A percentile compares a stretch with the other conserved stretches of the same genome.
phyloP scores from a whole-genome alignment of 2,888 invertebrate genomes.

The Plebejus anna region DNA sequence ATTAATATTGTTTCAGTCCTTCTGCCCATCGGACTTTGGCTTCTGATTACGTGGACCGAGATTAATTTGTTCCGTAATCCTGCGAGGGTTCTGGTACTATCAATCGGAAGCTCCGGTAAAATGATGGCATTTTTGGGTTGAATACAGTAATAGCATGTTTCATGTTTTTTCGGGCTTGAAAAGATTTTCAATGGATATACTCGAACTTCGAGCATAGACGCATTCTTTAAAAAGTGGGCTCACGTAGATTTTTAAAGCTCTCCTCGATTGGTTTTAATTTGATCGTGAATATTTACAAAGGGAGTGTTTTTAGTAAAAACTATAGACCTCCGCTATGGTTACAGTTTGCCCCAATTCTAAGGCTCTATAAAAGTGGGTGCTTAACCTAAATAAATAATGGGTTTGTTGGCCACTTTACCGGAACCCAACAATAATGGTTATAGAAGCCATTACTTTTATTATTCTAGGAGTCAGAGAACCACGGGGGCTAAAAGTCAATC shows the following conservation, averaged over 20 bases:
- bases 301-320: constrained; percentile 1
- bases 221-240: not conserved
- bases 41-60: constrained; percentile 25
- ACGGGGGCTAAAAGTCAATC: not conserved
- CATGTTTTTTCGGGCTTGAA: not conserved
- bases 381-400: constrained; percentile 28
- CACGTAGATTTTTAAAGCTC: not conserved
- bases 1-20: constrained; percentile 47
- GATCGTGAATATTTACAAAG: constrained; percentile 4
- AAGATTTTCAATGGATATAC: not conserved
- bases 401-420: constrained; percentile 4
- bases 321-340: constrained; percentile 1
- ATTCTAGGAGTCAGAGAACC: constrained; percentile 2
- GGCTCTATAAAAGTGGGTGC: constrained; percentile 25
- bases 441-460: constrained; percentile 21
- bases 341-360: constrained; percentile 18
- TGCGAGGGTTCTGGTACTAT: not conserved
- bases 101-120: not conserved
- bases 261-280: constrained; percentile 6
- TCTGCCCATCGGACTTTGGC: constrained; percentile 25
- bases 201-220: not conserved
- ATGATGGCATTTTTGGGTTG: not conserved
- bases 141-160: not conserved
- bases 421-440: constrained; percentile 7
- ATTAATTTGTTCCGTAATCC: constrained; percentile 11